These are phyloP conservation scores for Saccopteryx leptura DNA, from an alignment of 2,113 vertebrate species.

Conservation along the genomic window DNA sequence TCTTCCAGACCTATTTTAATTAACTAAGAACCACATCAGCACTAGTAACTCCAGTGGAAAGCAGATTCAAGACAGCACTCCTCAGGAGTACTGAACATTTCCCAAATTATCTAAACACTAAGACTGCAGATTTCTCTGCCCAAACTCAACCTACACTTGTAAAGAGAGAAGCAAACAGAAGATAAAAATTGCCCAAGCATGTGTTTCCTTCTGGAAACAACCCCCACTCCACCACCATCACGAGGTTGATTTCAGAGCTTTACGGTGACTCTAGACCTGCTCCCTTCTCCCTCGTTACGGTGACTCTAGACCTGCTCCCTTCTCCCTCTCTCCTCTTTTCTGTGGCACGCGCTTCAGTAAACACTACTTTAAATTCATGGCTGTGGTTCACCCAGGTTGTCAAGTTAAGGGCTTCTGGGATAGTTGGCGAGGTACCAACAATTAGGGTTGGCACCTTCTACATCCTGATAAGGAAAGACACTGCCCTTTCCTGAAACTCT, in stretches of 20 bases:
- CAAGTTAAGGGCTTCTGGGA: background rate
- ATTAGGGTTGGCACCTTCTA: background rate
- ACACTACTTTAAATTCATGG: background rate
- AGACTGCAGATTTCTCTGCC: background rate
- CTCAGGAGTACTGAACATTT: background rate
- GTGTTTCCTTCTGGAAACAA: background rate
- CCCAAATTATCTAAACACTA: background rate
- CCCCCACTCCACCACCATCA: background rate
- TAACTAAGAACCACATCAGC: background rate
- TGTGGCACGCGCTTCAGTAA: background rate
- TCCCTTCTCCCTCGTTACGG: background rate
- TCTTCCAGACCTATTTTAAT: conserved; percentile 34
- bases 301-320: background rate
- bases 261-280: background rate
- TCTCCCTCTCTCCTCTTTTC: background rate
- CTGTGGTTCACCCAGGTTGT: background rate
- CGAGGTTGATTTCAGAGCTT: background rate
- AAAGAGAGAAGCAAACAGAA: conserved; percentile 22
- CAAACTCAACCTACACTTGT: background rate
- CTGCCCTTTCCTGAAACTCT: background rate
- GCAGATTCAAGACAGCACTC: background rate
- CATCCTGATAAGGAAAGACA: background rate
- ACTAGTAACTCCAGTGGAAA: background rate
- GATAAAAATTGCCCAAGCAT: background rate
- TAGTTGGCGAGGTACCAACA: background rate